Conservation (phyloP, 2,113 vertebrate species). For the Brevimyrus niger region DNA sequence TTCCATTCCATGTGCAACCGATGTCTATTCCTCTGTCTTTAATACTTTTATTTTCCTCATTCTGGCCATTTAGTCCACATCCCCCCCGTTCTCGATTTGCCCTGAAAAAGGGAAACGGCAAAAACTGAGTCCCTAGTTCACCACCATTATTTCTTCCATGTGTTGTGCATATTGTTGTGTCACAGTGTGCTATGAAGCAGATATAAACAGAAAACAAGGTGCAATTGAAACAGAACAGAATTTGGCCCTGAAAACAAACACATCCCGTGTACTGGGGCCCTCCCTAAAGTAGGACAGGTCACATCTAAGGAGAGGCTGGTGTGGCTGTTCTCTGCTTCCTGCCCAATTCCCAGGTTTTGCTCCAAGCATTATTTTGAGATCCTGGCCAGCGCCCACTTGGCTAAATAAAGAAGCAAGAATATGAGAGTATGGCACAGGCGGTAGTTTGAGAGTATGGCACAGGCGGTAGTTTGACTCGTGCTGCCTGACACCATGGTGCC, state of each 20-base stretch:
- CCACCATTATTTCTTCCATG: neutral
- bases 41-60: neutral
- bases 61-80: neutral
- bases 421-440: neutral
- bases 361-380: slow-evolving; percentile 3
- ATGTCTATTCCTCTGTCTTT: neutral
- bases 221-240: neutral
- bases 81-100: neutral
- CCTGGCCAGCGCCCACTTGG: neutral
- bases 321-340: neutral
- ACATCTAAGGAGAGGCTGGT: neutral
- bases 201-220: neutral
- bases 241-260: neutral
- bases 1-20: neutral
- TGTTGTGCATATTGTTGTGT: neutral
- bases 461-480: neutral
- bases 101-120: neutral
- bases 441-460: neutral
- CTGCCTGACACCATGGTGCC: neutral
- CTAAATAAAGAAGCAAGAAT: slow-evolving; percentile 8
- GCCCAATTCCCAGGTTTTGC: neutral
- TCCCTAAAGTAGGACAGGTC: neutral
- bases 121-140: neutral
- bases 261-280: neutral
- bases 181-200: neutral